Evolutionary conservation across 2,888 invertebrate genomes (phyloP), one percentile per base, ranked within the genome.

Genomic region (Ischnura elegans): DNA sequence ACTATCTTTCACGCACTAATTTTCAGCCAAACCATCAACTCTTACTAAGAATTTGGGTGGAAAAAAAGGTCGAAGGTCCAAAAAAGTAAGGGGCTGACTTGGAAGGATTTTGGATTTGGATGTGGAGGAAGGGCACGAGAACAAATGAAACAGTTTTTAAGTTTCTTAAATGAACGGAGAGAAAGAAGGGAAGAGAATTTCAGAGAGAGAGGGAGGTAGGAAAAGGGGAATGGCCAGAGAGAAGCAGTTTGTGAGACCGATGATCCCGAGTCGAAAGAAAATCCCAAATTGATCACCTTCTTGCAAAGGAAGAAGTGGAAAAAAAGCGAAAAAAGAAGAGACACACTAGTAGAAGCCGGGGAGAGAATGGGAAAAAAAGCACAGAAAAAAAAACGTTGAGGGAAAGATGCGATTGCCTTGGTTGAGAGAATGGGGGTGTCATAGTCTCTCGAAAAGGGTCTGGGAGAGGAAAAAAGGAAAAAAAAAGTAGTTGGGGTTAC

Each of bases 281-380:
- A 76, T 76, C 76, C 76, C 76, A 10, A 10, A 76, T 76, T 76
- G 76, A 76, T 76, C 76, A 76, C 76, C 36, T 76, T 76, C 76
- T 25, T 10, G 13, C 10, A 36, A 13, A 10, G 10, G 76, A 76
- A 36, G 76, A 76, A 36, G 36, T 25, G 10, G 66, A 36, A 76
- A 66, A 76, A 36, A 76, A 76, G 76, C 36, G 1, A 2, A 36
- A 36, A 36, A 76, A 10, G 36, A 5, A 36, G 13, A 76, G 29
- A 76, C 29, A 76, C 76, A 36, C 76, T 36, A 29, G 36, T 5
- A 61, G 25, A 61, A 61, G 76, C 29, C 36, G 76, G 76, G 76
- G 76, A 29, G 76, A 4, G 8, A 76, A 16, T 10, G 36, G 10
- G 36, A 36, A 25, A 29, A 36, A 76, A 76, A 29, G 13, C 10